A percentile compares a stretch with the other conserved stretches of the same genome.
phyloP scores from a whole-genome alignment of 2,113 vertebrate species.

The Junco hyemalis region DNA sequence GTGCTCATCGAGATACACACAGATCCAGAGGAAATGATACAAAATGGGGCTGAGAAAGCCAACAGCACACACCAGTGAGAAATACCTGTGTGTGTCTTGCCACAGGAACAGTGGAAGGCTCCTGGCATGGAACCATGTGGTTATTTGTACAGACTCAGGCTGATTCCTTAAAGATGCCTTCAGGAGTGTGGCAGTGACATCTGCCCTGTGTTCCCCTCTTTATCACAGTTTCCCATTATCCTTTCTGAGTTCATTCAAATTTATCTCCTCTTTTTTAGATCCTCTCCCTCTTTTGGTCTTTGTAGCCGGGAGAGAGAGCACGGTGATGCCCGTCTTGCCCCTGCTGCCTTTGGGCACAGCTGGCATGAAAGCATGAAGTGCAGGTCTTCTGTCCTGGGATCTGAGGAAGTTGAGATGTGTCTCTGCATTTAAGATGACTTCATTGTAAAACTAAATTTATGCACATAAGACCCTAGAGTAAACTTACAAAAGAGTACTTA shows the following conservation, averaged over 20 bases:
- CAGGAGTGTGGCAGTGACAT: not conserved
- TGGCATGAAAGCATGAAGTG: not conserved
- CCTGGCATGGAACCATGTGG: not conserved
- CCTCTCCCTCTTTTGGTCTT: not conserved
- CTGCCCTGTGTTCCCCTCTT: not conserved
- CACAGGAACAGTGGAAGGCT: rapidly evolving
- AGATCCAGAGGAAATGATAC: not conserved
- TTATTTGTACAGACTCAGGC: not conserved
- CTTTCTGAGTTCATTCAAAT: not conserved
- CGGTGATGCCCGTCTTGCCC: rapidly evolving
- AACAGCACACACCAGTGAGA: not conserved
- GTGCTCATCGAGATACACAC: rapidly evolving
- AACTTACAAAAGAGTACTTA: not conserved
- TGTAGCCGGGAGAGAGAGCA: not conserved
- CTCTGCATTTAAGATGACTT: not conserved
- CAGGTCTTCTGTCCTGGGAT: not conserved
- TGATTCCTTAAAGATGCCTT: not conserved
- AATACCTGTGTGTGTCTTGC: not conserved
- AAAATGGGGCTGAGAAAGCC: not conserved
- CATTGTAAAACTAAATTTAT: not conserved
- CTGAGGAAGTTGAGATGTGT: not conserved
- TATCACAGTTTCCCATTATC: not conserved
- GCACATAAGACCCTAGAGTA: not conserved
- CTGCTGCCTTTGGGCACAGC: not conserved
- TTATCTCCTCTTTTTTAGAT: not conserved